Percentiles rank a stretch among this genome's conserved stretches.
Conservation (phyloP, 2,113 vertebrate genomes). For the Ursus arctos region DNA sequence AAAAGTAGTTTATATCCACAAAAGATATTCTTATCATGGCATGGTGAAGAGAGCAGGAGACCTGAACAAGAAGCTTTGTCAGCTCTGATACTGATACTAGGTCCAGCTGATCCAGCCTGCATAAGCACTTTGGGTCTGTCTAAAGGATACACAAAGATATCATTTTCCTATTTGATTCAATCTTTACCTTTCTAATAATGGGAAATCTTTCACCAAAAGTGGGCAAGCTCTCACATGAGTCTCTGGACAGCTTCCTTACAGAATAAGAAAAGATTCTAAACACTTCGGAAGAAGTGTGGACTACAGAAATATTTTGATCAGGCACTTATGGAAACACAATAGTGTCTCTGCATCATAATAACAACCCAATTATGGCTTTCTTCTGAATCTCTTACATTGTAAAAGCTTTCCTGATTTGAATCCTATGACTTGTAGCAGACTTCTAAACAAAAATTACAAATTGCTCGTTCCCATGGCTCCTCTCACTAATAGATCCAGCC, state of each 20-base stretch:
- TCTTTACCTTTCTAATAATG: constrained; percentile 97
- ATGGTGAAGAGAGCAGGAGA: constrained; percentile 90
- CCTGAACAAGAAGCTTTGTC: constrained; percentile 94
- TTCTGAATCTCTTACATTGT: constrained; percentile 87
- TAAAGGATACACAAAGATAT: constrained; percentile 91
- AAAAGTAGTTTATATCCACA: constrained; percentile 94
- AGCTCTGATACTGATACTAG: constrained; percentile 94
- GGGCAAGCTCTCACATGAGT: constrained; percentile 71
- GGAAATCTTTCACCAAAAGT: constrained; percentile 94
- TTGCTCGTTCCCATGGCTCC: constrained; percentile 95
- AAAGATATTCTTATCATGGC: constrained; percentile 96
- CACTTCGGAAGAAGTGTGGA: constrained; percentile 90
- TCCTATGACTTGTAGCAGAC: constrained; percentile 93
- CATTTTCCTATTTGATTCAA: constrained; percentile 95
- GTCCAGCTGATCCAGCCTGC: constrained; percentile 90
- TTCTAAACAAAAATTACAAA: constrained; percentile 96
- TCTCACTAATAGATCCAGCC: constrained; percentile 94
- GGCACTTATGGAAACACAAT: constrained; percentile 94
- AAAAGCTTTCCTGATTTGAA: constrained; percentile 95
- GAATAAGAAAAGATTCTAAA: constrained; percentile 91
- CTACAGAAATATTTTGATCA: constrained; percentile 91
- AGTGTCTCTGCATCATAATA: constrained; percentile 93
- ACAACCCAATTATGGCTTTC: constrained; percentile 89
- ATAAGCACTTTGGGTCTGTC: constrained; percentile 93
- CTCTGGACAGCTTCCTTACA: constrained; percentile 44